Evolutionary conservation across 2,113 vertebrate genomes (phyloP).

Genomic region (Sciurus niger): DNA sequence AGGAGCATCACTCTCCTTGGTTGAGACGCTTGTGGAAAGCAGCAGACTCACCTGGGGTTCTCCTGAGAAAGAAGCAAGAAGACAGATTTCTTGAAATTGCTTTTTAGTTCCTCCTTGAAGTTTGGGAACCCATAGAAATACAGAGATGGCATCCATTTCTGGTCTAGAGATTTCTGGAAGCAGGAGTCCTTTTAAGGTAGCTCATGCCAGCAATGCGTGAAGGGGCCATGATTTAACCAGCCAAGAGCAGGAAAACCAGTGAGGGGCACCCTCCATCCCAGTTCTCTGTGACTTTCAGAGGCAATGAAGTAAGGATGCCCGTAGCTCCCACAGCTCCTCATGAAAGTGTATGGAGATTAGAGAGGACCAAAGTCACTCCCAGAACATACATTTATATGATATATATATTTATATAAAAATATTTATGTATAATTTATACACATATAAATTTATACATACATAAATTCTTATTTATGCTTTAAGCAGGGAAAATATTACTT

Average conservation of each 20-base stretch:
- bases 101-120: background rate
- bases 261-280: background rate
- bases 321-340: background rate
- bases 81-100: background rate
- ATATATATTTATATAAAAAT: background rate
- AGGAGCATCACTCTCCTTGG: background rate
- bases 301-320: background rate
- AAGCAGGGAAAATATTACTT: background rate
- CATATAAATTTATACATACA: background rate
- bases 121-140: background rate
- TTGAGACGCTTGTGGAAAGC: background rate
- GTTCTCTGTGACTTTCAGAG: background rate
- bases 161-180: background rate
- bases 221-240: background rate
- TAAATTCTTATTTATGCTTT: background rate
- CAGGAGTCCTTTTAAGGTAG: background rate
- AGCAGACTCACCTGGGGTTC: background rate
- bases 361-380: background rate
- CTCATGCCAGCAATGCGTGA: background rate
- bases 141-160: background rate
- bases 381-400: background rate
- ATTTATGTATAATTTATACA: background rate
- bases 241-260: background rate
- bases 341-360: background rate
- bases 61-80: background rate